phyloP scores from a whole-genome alignment of 2,113 vertebrate species.

The Nettapus auritus region DNA sequence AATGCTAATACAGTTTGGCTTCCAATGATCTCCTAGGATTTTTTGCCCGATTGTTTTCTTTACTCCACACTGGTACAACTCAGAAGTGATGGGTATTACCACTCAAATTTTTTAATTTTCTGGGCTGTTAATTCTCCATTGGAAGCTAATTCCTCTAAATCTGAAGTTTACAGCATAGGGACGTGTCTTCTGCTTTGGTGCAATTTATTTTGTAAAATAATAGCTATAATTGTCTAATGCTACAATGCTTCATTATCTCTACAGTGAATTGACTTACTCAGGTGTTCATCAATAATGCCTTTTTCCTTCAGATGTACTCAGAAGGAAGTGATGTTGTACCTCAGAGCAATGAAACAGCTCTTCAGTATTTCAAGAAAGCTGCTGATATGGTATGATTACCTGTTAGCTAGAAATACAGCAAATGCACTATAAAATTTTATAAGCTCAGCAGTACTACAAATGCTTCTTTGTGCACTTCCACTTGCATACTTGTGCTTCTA shows the following conservation, averaged over 20 bases:
- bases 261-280: not conserved
- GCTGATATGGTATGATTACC: constrained; percentile 89
- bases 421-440: not conserved
- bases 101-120: not conserved
- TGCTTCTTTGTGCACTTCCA: not conserved
- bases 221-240: not conserved
- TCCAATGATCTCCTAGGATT: not conserved
- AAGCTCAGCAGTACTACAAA: not conserved
- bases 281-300: not conserved
- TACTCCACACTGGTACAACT: not conserved
- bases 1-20: not conserved
- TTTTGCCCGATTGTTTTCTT: not conserved
- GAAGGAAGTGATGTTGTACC: constrained; percentile 93
- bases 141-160: not conserved
- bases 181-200: not conserved
- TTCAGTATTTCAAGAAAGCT: constrained; percentile 97
- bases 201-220: not conserved
- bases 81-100: not conserved
- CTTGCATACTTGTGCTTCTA: not conserved
- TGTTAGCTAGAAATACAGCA: not conserved
- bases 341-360: constrained; percentile 96
- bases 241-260: not conserved
- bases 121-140: not conserved
- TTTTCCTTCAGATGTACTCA: constrained; percentile 91
- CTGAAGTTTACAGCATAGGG: not conserved